Percentiles rank a stretch among this genome's conserved stretches.
Conservation (phyloP, 2,888 invertebrate species). For the Volucella bombylans region DNA sequence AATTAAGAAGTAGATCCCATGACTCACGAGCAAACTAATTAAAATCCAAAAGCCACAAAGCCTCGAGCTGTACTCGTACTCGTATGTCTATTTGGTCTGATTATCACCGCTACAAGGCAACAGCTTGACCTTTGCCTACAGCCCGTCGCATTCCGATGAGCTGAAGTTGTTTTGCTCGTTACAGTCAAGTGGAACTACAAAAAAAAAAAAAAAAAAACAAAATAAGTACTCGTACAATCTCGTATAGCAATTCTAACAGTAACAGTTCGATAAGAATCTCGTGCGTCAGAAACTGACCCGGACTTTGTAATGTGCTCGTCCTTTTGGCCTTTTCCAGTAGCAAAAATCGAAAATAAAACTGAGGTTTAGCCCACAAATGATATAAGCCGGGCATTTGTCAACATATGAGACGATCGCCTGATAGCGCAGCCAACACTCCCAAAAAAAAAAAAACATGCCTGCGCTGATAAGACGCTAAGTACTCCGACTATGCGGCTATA, state of each 20-base stretch:
- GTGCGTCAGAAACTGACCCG: constrained; percentile 63
- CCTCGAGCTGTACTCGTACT: constrained; percentile 23
- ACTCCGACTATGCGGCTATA: constrained; percentile 3
- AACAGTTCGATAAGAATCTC: constrained; percentile 56
- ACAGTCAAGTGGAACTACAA: constrained; percentile 23
- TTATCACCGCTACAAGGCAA: constrained; percentile 38
- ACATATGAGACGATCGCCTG: constrained; percentile 64
- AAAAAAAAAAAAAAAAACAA: not conserved
- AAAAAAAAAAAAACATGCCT: not conserved
- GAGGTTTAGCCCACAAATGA: constrained; percentile 28
- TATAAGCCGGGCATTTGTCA: constrained; percentile 36
- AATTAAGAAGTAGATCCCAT: constrained; percentile 44
- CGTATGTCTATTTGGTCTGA: constrained; percentile 39
- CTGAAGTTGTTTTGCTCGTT: constrained; percentile 51
- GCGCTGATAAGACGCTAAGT: constrained; percentile 45
- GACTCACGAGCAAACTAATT: constrained; percentile 53
- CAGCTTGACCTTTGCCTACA: constrained; percentile 48
- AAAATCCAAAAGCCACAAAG: constrained; percentile 33
- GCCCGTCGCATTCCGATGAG: constrained; percentile 24
- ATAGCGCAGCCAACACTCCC: constrained; percentile 31
- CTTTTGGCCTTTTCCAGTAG: constrained; percentile 46
- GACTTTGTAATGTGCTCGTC: constrained; percentile 52
- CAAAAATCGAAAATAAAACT: constrained; percentile 35
- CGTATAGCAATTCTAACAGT: not conserved
- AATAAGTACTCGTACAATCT: too few species aligned